Evolutionary conservation across 2,888 invertebrate genomes (phyloP).

Genomic region (Neoscelio sp.): DNA sequence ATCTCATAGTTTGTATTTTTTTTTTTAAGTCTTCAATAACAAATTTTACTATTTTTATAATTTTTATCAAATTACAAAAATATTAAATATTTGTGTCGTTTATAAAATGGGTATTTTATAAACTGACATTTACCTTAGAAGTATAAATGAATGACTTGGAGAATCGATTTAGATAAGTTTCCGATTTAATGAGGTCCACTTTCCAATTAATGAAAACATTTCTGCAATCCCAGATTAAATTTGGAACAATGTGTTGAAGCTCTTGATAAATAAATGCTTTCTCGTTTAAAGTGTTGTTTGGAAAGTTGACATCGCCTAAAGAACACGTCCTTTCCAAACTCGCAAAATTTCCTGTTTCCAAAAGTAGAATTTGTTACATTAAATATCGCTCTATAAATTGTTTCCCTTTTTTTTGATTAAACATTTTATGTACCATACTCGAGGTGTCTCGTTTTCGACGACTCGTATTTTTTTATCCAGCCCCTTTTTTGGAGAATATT

Average conservation of each 20-base stretch:
- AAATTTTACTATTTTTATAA: neutral
- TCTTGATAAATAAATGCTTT: slow-evolving; percentile 70
- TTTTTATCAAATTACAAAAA: neutral
- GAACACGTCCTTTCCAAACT: slow-evolving; percentile 74
- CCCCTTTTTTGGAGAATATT: slow-evolving; percentile 77
- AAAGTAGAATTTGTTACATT: no score
- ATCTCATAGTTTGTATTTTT: no score
- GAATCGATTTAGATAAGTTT: slow-evolving; percentile 44
- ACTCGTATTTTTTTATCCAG: slow-evolving; percentile 80
- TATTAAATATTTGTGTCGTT: no score
- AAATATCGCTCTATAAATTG: no score
- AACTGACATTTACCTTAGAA: no score
- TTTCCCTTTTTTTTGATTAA: no score
- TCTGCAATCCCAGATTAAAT: slow-evolving; percentile 75
- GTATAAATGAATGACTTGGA: no score
- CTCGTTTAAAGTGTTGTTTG: slow-evolving; percentile 77
- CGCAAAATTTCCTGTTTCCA: slow-evolving; percentile 71
- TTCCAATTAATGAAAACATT: slow-evolving; percentile 80
- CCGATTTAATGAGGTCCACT: slow-evolving; percentile 71
- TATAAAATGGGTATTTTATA: no score
- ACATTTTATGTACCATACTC: slow-evolving; percentile 77
- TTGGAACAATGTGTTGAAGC: slow-evolving; percentile 22
- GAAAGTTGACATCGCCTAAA: slow-evolving; percentile 73
- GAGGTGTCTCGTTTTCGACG: slow-evolving; percentile 76
- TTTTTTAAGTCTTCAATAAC: no score